Conservation (phyloP, 2,888 invertebrate species). For the Deilephila elpenor region DNA sequence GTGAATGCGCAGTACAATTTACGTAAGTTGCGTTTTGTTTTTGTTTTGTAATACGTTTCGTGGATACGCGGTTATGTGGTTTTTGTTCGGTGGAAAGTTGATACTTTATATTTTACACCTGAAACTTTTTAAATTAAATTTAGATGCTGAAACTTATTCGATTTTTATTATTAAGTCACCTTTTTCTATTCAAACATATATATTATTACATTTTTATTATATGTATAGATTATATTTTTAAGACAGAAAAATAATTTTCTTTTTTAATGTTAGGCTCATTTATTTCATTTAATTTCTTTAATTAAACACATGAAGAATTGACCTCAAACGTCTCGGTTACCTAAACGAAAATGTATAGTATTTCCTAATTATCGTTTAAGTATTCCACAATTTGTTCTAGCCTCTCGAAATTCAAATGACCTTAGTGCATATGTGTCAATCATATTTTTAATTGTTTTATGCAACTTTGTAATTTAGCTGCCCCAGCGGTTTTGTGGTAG, state of each 20-base stretch:
- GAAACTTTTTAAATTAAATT: neutral
- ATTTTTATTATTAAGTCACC: too few species aligned
- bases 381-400: neutral
- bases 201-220: too few species aligned
- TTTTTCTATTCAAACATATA: too few species aligned
- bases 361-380: neutral
- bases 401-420: neutral
- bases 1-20: slow-evolving; percentile 49
- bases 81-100: neutral
- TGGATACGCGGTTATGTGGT: slow-evolving; percentile 19
- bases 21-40: slow-evolving; percentile 49
- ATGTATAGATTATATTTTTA: too few species aligned
- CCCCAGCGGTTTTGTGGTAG: too few species aligned
- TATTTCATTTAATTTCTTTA: too few species aligned
- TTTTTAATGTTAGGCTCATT: too few species aligned
- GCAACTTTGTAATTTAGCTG: too few species aligned
- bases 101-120: neutral
- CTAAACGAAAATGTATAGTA: neutral
- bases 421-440: neutral
- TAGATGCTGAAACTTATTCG: too few species aligned
- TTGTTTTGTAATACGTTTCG: slow-evolving; percentile 28
- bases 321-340: neutral
- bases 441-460: neutral
- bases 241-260: too few species aligned
- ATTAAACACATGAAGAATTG: neutral